A percentile compares a stretch with the other conserved stretches of the same genome.
Evolutionary conservation across 2,113 vertebrate genomes (phyloP).

Genomic region (Anser brachyrhynchus): DNA sequence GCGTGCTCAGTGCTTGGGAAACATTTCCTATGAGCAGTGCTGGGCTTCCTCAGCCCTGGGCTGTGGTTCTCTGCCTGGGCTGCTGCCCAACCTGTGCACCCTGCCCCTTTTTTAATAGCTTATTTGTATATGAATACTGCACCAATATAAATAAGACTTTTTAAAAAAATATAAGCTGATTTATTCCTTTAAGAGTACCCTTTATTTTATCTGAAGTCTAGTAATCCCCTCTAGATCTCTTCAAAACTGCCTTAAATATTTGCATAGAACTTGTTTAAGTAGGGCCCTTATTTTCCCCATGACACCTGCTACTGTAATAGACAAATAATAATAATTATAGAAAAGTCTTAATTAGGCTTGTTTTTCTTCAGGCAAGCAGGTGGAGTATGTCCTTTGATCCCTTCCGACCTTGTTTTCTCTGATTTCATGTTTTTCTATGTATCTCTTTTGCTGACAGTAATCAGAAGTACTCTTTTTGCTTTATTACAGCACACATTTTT

Average conservation of each 20-base stretch:
- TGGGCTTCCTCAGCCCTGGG: background rate
- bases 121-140: background rate
- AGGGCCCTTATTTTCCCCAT: background rate
- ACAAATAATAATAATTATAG: background rate
- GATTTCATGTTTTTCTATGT: background rate
- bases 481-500: background rate
- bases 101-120: background rate
- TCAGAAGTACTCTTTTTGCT: background rate
- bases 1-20: background rate
- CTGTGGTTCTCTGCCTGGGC: background rate
- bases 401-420: background rate
- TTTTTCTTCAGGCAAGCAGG: background rate
- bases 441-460: background rate
- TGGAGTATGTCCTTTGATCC: slow-evolving; percentile 12
- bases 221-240: background rate
- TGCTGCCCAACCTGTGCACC: background rate
- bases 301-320: background rate
- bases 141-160: background rate
- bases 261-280: background rate
- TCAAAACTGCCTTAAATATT: background rate
- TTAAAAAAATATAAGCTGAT: background rate
- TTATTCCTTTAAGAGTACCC: too few species aligned
- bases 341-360: background rate
- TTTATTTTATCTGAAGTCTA: background rate
- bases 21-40: background rate